Conservation (phyloP, 1,140 invertebrate genomes). For the Polyergus mexicanus region DNA sequence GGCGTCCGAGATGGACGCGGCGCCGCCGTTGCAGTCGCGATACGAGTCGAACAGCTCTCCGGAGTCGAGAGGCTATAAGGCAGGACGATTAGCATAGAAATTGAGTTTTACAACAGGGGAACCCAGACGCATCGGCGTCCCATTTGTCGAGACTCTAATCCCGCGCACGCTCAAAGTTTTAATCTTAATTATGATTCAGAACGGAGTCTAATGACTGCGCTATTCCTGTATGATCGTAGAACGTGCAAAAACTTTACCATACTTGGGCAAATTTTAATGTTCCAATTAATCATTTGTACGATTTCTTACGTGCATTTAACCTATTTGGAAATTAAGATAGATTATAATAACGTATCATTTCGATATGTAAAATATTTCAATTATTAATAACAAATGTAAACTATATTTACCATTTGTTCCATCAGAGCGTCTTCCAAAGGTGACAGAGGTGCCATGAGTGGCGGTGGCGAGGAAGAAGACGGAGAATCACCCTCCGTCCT, state of each 20-base stretch:
- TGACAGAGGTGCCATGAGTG: conserved; percentile 82
- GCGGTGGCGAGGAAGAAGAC: conserved; percentile 82
- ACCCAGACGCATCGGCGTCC: neutral
- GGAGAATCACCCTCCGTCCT: conserved; percentile 85
- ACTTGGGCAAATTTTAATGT: neutral
- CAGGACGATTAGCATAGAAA: conserved; percentile 30
- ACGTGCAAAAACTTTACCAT: neutral
- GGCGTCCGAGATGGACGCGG: conserved; percentile 85
- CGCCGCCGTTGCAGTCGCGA: conserved; percentile 85
- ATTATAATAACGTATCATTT: neutral
- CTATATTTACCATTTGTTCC: conserved; percentile 84
- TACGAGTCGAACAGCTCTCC: conserved; percentile 85
- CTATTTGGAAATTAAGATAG: neutral
- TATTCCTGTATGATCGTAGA: neutral
- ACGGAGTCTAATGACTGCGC: neutral
- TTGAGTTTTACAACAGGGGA: conserved; percentile 2
- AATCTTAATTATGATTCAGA: conserved; percentile 36
- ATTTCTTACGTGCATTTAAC: conserved; percentile 3
- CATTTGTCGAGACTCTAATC: neutral
- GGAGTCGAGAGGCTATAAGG: conserved; percentile 83
- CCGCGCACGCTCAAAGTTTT: conserved; percentile 12
- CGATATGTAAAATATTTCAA: neutral
- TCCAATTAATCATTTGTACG: conserved; percentile 21
- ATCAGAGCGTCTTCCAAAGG: conserved; percentile 84
- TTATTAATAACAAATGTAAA: neutral